A percentile compares a stretch with the other conserved stretches of the same genome.
Evolutionary conservation across 2,113 vertebrate genomes (phyloP).

Genomic region (Tyrannus savana): DNA sequence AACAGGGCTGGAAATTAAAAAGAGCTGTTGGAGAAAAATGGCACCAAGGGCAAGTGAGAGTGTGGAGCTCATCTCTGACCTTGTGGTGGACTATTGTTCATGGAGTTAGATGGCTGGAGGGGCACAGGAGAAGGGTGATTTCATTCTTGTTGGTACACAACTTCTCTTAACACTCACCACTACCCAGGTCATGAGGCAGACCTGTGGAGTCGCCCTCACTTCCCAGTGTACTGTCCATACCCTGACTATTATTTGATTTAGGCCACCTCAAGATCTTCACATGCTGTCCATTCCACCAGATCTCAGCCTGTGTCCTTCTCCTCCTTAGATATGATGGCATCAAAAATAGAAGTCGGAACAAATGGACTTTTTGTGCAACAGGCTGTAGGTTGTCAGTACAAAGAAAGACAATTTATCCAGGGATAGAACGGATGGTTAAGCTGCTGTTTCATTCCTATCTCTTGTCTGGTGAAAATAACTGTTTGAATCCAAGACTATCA

Average conservation of each 20-base stretch:
- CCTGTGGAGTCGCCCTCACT: background rate
- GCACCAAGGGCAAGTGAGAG: background rate
- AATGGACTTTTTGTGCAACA: background rate
- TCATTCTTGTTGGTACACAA: background rate
- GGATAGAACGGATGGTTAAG: accelerated
- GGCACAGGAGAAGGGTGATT: background rate
- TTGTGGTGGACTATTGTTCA: background rate
- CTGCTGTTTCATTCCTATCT: background rate
- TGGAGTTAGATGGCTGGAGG: background rate
- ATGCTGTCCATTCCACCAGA: accelerated
- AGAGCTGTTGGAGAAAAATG: background rate
- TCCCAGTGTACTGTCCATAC: background rate
- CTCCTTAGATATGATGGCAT: background rate
- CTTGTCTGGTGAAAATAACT: background rate
- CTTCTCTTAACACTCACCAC: background rate
- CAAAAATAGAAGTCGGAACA: background rate
- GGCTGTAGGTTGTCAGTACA: background rate
- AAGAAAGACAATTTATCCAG: background rate
- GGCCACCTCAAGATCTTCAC: background rate
- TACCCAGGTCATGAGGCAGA: background rate
- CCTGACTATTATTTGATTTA: background rate
- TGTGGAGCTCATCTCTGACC: background rate
- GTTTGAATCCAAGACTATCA: background rate
- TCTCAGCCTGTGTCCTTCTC: background rate
- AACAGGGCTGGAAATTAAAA: background rate